These are phyloP conservation scores for Telenomus remus DNA, from an alignment of 1,140 invertebrate genomes.

Conservation along the genomic window DNA sequence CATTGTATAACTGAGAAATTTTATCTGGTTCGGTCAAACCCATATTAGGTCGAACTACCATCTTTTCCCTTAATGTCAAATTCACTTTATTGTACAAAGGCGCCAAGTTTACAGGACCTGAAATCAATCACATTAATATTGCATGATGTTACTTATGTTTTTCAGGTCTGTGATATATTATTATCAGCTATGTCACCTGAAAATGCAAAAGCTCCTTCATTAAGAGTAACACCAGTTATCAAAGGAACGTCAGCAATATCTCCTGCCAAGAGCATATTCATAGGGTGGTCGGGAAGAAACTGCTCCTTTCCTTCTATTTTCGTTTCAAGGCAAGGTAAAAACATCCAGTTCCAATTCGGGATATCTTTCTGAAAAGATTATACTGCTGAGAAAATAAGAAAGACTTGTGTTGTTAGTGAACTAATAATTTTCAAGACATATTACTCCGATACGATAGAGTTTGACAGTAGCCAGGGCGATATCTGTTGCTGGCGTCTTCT, in stretches of 20 bases:
- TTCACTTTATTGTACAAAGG: not conserved
- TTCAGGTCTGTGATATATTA: too few species aligned
- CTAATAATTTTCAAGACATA: too few species aligned
- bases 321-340: constrained; percentile 81
- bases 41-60: not conserved
- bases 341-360: constrained; percentile 66
- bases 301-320: constrained; percentile 73
- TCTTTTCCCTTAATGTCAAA: constrained; percentile 9
- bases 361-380: constrained; percentile 51
- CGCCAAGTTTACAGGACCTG: too few species aligned
- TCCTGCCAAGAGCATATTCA: constrained; percentile 73
- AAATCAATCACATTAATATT: too few species aligned
- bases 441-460: constrained; percentile 55
- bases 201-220: constrained; percentile 75
- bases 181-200: too few species aligned
- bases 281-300: constrained; percentile 79
- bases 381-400: too few species aligned
- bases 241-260: constrained; percentile 78
- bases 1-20: not conserved
- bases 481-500: constrained; percentile 75
- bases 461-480: constrained; percentile 74
- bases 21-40: constrained; percentile 3
- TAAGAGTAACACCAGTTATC: constrained; percentile 79
- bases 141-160: too few species aligned
- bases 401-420: too few species aligned